phyloP scores from a whole-genome alignment of 1,140 invertebrate species.

The Neodiprion lecontei region DNA sequence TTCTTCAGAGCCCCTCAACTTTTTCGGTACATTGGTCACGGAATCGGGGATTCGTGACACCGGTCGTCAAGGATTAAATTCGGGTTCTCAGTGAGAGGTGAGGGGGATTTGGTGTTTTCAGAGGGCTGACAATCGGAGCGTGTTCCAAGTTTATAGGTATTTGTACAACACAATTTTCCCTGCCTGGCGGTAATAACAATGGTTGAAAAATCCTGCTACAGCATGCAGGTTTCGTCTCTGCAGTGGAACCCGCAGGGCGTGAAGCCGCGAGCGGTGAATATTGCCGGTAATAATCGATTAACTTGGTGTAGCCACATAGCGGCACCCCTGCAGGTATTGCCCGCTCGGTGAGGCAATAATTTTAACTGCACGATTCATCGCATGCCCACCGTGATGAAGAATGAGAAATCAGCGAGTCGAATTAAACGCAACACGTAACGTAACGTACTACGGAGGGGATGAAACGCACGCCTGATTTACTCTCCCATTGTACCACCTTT shows the following conservation, averaged over 20 bases:
- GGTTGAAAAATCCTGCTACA: not conserved
- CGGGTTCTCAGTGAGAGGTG: too few species aligned
- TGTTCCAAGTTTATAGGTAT: constrained; percentile 29
- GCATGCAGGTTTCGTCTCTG: not conserved
- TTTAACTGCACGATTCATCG: constrained; percentile 11
- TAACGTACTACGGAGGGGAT: not conserved
- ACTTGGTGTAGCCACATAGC: constrained; percentile 12
- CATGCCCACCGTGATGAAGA: constrained; percentile 6
- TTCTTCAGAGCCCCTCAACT: too few species aligned
- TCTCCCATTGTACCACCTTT: not conserved
- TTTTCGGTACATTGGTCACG: too few species aligned
- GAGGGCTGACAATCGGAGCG: not conserved
- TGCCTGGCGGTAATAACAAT: constrained; percentile 22
- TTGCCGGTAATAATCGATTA: constrained; percentile 46
- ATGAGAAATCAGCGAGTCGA: constrained; percentile 7
- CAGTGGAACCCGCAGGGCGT: constrained; percentile 8
- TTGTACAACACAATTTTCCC: constrained; percentile 50
- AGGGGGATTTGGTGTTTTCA: too few species aligned
- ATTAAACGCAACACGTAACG: not conserved
- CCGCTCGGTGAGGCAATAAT: not conserved
- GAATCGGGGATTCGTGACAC: too few species aligned
- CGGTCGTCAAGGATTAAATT: too few species aligned
- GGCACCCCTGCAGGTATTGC: constrained; percentile 9
- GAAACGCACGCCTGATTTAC: not conserved
- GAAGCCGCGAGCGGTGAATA: constrained; percentile 28